Evolutionary conservation across 2,888 invertebrate genomes (phyloP).

Genomic region (Drosophila kuntzei): DNA sequence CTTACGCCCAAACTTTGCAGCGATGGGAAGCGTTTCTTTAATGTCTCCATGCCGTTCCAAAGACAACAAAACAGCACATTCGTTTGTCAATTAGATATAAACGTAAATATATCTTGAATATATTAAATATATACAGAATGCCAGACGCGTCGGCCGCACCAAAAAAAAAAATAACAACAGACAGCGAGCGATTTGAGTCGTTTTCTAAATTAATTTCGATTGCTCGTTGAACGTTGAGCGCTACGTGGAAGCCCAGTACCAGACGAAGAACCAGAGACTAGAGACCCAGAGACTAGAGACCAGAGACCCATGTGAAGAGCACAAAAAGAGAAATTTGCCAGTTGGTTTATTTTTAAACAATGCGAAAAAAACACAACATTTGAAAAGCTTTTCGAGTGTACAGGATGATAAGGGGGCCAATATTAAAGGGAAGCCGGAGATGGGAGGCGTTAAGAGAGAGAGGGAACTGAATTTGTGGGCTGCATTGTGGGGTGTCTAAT

Average conservation of each 20-base stretch:
- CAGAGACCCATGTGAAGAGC: constrained; percentile 47
- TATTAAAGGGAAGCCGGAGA: constrained; percentile 10
- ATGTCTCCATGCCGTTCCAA: constrained; percentile 75
- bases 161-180: constrained; percentile 59
- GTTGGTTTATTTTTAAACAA: constrained; percentile 72
- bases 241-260: constrained; percentile 25
- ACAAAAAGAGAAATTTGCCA: constrained; percentile 63
- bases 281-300: constrained; percentile 20
- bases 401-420: constrained; percentile 43
- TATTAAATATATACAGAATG: constrained; percentile 41
- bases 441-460: neutral
- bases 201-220: constrained; percentile 78
- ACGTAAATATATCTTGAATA: constrained; percentile 39
- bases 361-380: constrained; percentile 42
- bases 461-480: neutral
- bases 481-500: constrained; percentile 38
- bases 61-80: constrained; percentile 28
- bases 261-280: constrained; percentile 22
- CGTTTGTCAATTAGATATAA: constrained; percentile 30
- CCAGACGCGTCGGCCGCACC: constrained; percentile 54
- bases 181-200: constrained; percentile 76
- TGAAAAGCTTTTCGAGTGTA: constrained; percentile 63
- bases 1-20: constrained; percentile 87
- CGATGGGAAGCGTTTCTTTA: constrained; percentile 87
- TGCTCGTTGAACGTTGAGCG: constrained; percentile 33